Evolutionary conservation across 2,888 invertebrate genomes (phyloP).

Genomic region (Malacosoma neustria): DNA sequence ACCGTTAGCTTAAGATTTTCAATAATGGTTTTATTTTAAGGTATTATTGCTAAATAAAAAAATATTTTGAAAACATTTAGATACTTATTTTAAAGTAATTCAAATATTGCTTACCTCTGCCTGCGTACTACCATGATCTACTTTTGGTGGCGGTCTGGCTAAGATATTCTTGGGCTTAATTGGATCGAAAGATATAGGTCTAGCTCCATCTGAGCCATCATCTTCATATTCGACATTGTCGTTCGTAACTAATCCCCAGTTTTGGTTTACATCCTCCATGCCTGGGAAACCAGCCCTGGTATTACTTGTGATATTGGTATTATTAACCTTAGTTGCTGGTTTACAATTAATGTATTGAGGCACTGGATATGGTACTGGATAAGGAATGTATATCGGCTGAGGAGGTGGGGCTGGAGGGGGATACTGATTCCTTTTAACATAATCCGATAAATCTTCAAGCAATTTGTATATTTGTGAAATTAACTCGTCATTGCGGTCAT

Average conservation of each 20-base stretch:
- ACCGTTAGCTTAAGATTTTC: conserved; percentile 8
- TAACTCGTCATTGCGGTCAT: conserved; percentile 33
- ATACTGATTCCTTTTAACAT: conserved; percentile 28
- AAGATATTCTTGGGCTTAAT: conserved; percentile 19
- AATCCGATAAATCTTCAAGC: conserved; percentile 41
- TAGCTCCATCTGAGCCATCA: conserved; percentile 29
- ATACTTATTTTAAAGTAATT: too few species aligned
- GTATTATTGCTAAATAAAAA: conserved; percentile 1
- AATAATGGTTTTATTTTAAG: conserved; percentile 4
- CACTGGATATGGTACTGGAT: conserved; percentile 37
- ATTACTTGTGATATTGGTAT: conserved; percentile 16
- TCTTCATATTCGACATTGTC: conserved; percentile 20
- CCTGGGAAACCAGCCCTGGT: conserved; percentile 27
- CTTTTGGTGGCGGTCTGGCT: conserved; percentile 23
- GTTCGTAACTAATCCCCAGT: conserved; percentile 37
- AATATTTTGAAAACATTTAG: conserved; percentile 8
- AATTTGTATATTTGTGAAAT: conserved; percentile 36
- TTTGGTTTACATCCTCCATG: conserved; percentile 41
- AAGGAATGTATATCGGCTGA: conserved; percentile 50
- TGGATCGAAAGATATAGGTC: conserved; percentile 47
- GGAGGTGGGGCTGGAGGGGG: conserved; percentile 34
- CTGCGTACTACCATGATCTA: conserved; percentile 27
- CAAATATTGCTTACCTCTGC: conserved; percentile 24
- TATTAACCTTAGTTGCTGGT: conserved; percentile 6
- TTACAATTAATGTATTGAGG: conserved; percentile 25